These are phyloP conservation scores for Cheiracanthium punctorium DNA, from an alignment of 2,888 invertebrate species.

Conservation along the genomic window DNA sequence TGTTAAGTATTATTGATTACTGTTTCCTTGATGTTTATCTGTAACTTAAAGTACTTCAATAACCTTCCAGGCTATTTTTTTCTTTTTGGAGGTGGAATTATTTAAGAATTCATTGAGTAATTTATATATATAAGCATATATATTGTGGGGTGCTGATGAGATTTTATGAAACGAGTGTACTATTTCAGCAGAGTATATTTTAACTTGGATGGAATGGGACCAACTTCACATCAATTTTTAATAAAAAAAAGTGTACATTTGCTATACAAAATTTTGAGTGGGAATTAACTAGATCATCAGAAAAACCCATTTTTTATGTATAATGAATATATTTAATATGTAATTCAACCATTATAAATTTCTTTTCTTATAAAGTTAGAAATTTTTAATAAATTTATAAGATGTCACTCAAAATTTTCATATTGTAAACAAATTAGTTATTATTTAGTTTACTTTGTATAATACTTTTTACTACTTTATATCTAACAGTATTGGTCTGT, in stretches of 20 bases:
- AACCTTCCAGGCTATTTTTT: not conserved
- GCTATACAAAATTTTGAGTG: not conserved
- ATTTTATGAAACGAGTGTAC: not conserved
- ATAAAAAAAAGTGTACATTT: not conserved
- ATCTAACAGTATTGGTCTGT: no score
- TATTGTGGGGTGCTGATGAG: not conserved
- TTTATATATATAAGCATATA: not conserved
- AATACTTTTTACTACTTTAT: no score
- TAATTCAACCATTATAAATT: no score
- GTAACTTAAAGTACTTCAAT: not conserved
- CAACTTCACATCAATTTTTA: slow-evolving; percentile 9
- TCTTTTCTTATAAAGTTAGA: no score
- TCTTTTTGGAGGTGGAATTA: not conserved
- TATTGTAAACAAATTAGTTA: no score
- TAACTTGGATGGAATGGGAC: not conserved
- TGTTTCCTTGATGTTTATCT: not conserved
- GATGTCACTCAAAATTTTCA: no score
- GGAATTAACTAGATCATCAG: no score
- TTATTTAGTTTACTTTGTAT: no score
- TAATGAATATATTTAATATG: no score
- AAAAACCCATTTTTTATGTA: no score
- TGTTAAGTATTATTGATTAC: no score
- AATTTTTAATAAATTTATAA: no score
- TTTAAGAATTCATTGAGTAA: not conserved
- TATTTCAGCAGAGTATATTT: not conserved